phyloP scores from a whole-genome alignment of 1,140 invertebrate species.

The Vollenhovia emeryi region DNA sequence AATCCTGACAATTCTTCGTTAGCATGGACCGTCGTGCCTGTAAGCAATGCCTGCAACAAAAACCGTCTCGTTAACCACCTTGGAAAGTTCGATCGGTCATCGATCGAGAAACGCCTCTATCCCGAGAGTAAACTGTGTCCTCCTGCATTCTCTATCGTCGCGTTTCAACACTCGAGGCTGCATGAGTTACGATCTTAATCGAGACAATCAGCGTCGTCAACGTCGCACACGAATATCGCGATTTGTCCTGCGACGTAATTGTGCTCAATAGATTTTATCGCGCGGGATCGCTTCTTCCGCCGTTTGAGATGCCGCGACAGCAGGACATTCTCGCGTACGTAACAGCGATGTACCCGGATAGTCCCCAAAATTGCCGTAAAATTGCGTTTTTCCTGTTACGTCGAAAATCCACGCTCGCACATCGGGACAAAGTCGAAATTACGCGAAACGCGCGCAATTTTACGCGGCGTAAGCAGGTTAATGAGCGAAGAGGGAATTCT shows the following conservation, averaged over 20 bases:
- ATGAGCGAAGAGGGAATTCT: neutral
- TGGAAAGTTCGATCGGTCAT: neutral
- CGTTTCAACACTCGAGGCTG: neutral
- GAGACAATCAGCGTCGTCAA: neutral
- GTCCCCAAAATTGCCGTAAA: neutral
- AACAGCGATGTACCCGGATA: neutral
- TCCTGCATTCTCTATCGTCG: neutral
- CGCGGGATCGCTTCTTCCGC: neutral
- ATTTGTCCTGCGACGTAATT: neutral
- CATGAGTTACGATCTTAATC: conserved; percentile 1
- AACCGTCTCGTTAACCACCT: neutral
- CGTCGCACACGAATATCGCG: neutral
- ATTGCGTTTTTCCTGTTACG: conserved; percentile 32
- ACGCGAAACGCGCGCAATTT: neutral
- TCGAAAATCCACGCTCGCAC: neutral
- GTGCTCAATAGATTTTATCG: conserved; percentile 2
- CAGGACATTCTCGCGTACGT: neutral
- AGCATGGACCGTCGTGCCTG: conserved; percentile 35
- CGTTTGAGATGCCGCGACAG: neutral
- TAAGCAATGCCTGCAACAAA: conserved; percentile 33
- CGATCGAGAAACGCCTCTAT: neutral
- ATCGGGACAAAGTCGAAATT: neutral
- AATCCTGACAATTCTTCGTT: conserved; percentile 21
- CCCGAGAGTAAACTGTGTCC: neutral
- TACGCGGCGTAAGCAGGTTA: conserved; percentile 18